A percentile compares a stretch with the other conserved stretches of the same genome.
Evolutionary conservation across 2,797 vertebrate genomes (phyloP).

Genomic region (Gadopsis marmoratus): DNA sequence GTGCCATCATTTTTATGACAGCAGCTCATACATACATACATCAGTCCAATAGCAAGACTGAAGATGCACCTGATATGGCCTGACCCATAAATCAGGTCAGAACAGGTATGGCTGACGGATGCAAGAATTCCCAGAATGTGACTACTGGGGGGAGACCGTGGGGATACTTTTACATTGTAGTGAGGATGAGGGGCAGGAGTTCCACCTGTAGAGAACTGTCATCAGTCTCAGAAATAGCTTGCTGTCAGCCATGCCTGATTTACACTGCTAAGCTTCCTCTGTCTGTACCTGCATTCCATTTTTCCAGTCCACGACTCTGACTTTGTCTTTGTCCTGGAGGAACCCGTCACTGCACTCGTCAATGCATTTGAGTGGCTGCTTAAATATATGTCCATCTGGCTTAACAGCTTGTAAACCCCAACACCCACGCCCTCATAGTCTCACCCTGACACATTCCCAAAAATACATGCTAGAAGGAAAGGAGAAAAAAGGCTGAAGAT

Average conservation of each 20-base stretch:
- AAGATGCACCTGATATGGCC: slow-evolving; percentile 7
- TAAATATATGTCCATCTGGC: slow-evolving; percentile 64
- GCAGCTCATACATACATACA: slow-evolving; percentile 21
- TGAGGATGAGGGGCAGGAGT: slow-evolving; percentile 47
- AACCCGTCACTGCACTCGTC: slow-evolving; percentile 67
- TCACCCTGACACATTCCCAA: slow-evolving; percentile 49
- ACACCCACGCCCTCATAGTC: slow-evolving; percentile 45
- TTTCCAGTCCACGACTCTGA: slow-evolving; percentile 44
- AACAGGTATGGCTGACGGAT: slow-evolving; percentile 29
- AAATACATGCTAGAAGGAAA: slow-evolving; percentile 44
- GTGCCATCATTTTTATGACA: slow-evolving; percentile 53
- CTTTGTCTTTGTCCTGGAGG: slow-evolving; percentile 42
- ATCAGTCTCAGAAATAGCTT: slow-evolving; percentile 68
- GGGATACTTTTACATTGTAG: slow-evolving; percentile 44
- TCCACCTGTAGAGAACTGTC: slow-evolving; percentile 79
- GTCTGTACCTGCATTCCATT: slow-evolving; percentile 58
- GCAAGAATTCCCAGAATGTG: slow-evolving; percentile 35
- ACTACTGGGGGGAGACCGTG: slow-evolving; percentile 6
- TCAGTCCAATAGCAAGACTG: slow-evolving; percentile 9
- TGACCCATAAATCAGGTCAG: slow-evolving; percentile 12
- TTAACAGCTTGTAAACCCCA: slow-evolving; percentile 63
- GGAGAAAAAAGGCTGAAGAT: slow-evolving; percentile 28
- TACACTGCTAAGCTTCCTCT: slow-evolving; percentile 73
- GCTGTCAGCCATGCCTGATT: slow-evolving; percentile 77
- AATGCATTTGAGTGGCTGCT: slow-evolving; percentile 59